Percentiles rank a stretch among this genome's conserved stretches.
phyloP scores from a whole-genome alignment of 2,888 invertebrate genomes.

The Neuroscelio doddi region DNA sequence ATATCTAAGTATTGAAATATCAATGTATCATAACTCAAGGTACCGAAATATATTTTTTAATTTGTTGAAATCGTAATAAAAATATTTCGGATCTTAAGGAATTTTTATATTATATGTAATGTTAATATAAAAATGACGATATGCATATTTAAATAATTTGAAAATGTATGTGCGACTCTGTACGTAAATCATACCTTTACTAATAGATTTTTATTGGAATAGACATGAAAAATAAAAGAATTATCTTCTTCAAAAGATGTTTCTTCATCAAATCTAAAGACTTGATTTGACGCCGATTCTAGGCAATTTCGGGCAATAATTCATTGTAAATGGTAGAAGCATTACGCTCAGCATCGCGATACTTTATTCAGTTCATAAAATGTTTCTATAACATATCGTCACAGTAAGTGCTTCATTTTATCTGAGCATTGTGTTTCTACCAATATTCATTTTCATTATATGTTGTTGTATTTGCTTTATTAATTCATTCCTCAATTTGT shows the following conservation, averaged over 20 bases:
- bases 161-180: too few species aligned
- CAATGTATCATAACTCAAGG: too few species aligned
- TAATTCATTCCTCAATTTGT: constrained; percentile 5
- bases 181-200: too few species aligned
- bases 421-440: constrained; percentile 46
- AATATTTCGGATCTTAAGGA: too few species aligned
- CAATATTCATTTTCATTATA: constrained; percentile 35
- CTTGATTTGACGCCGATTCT: constrained; percentile 60
- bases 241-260: constrained; percentile 13
- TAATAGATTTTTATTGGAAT: too few species aligned
- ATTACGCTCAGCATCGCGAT: constrained; percentile 60
- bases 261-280: constrained; percentile 46
- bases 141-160: too few species aligned
- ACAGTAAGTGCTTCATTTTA: constrained; percentile 65
- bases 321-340: constrained; percentile 59
- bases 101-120: too few species aligned
- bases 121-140: too few species aligned
- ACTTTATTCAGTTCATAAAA: constrained; percentile 68
- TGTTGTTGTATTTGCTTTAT: constrained; percentile 17
- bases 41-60: too few species aligned
- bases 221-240: constrained; percentile 30
- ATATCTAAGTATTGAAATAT: too few species aligned
- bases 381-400: constrained; percentile 63
- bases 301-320: constrained; percentile 58
- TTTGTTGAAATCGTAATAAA: too few species aligned